Base-by-base conservation (phyloP, 2,797 vertebrate genomes). In the Lepidocolaptes lacrymiger region DNA sequence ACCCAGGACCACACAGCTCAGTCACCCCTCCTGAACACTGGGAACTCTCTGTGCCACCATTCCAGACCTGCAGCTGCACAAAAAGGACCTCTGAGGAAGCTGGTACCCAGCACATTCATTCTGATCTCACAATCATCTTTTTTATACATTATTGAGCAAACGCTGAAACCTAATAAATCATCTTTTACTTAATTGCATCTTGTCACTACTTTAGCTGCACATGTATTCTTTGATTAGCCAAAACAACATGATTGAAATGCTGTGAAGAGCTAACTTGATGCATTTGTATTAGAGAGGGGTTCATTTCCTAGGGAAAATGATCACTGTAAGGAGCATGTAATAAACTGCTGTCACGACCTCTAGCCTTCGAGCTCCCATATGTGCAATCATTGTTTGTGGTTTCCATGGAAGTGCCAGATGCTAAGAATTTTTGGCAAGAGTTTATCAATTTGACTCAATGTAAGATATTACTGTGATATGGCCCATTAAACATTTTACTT, bases 281-380 rank as follows among this genome's bases (percentile, higher is more conserved):
- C 73, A 22, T 61, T 92, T 95, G 43, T 81, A 71, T 71, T 58
- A 72, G 90, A 88, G 56, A 68, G 56, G 67, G 95, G 96, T 90
- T 95, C 91, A 96, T 88, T 89, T 94, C 82, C 67, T 89, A 88
- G 62, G 85, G 92, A 93, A 95, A 95, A 96, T 86, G 75, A 97
- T 96, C 95, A 96, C 96, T 96, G 93, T 89, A 96, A 94, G 97
- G 94, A 93, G 91, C 90, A 95, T 89, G 93, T 96, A 98, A 98
- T 97, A 98, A 98, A 97, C 96, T 96, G 97, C 95, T 92, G 90
- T 88, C 94, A 54, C 94, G 97, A 98, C 97, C 97, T 96, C 94
- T 96, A 63, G 89, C 93, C 96, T 95, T 83, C 55, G 34, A 82
- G 76, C 67, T 97, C 97, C 96, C 97, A 93, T 71, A 95, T 86